A percentile compares a stretch with the other conserved stretches of the same genome.
These are phyloP conservation scores for Whitmania pigra DNA, from an alignment of 1,140 invertebrate species.

Conservation along the genomic window DNA sequence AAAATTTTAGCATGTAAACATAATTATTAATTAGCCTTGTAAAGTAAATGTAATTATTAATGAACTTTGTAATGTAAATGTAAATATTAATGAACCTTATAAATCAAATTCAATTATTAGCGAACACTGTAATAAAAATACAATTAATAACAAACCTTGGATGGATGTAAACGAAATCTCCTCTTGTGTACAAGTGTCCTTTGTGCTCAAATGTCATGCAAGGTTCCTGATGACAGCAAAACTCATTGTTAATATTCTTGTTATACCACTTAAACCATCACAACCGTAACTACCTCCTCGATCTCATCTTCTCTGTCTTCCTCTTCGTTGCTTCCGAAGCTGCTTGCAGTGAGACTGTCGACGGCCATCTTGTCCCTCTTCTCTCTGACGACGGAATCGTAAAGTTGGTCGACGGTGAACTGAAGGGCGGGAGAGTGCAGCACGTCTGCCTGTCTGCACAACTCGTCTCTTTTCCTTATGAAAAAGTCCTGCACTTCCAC, in stretches of 20 bases:
- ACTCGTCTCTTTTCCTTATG: slow-evolving; percentile 53
- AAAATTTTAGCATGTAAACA: not conserved
- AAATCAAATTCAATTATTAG: too few relatives aligned
- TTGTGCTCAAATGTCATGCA: slow-evolving; percentile 51
- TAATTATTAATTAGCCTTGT: not conserved
- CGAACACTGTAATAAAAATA: too few relatives aligned
- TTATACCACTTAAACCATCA: slow-evolving; percentile 30
- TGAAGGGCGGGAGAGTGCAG: slow-evolving; percentile 73
- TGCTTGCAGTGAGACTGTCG: slow-evolving; percentile 58
- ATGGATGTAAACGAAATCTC: slow-evolving; percentile 81
- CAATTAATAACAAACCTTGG: slow-evolving; percentile 40
- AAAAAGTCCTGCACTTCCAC: slow-evolving; percentile 85
- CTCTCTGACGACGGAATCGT: not conserved
- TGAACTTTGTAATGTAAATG: too few relatives aligned
- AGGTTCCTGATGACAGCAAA: too few relatives aligned
- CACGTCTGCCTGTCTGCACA: slow-evolving; percentile 55
- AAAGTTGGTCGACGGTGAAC: slow-evolving; percentile 51
- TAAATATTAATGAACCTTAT: too few relatives aligned
- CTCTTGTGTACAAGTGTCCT: slow-evolving; percentile 61
- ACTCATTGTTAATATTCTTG: not conserved
- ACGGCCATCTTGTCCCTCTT: slow-evolving; percentile 61
- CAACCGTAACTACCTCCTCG: slow-evolving; percentile 30
- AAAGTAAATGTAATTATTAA: too few relatives aligned
- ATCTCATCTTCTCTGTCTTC: slow-evolving; percentile 28
- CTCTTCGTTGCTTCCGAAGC: slow-evolving; percentile 50